Evolutionary conservation across 2,888 invertebrate genomes (phyloP), one percentile per base, ranked within the genome.

Genomic region (Hyposoter dolosus): DNA sequence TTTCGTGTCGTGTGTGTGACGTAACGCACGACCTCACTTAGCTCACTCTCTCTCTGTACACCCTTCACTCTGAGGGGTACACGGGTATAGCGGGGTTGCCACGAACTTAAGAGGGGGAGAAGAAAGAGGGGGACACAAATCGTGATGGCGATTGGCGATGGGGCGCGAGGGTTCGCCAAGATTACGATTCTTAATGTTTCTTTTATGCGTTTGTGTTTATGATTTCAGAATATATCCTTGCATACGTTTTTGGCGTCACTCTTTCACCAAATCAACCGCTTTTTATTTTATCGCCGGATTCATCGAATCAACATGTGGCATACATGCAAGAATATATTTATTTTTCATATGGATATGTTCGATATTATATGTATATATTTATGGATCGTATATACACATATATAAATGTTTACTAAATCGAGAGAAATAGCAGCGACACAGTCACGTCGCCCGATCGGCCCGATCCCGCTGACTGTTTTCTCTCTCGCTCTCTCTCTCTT

Each of bases 241-340:
- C 65, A 17, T n/a, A 60, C 68, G 71, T 45, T 84, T 6, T 40
- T 50, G 69, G 79, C 71, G 77, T 69, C 43, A 43, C 69, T 19
- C 63, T 60, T 45, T 17, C 74, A 74, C 82, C 1, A 7, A 23
- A 7, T 81, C 40, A 53, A 9, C 53, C 9, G 35, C n/a, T 53
- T 53, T 56, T 72, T 83, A 82, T 86, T 87, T 88, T 60, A 82
- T 78, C 60, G 78, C 88, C 86, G 77, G 82, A 75, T 85, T 88
- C 87, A 82, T 89, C 69, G 87, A 89, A 92, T 91, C 90, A 91
- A 91, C 92, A 92, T 92, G 90, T 91, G 92, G 91, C 88, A 88
- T 91, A 91, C 82, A 28, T 65, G 23, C 19, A 19, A 50, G 65
- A 15, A 76, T 35, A 28, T 87, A n/a, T 60, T 60, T 79, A 43